phyloP scores from a whole-genome alignment of 1,140 invertebrate genomes.

The Drosophila parvula region DNA sequence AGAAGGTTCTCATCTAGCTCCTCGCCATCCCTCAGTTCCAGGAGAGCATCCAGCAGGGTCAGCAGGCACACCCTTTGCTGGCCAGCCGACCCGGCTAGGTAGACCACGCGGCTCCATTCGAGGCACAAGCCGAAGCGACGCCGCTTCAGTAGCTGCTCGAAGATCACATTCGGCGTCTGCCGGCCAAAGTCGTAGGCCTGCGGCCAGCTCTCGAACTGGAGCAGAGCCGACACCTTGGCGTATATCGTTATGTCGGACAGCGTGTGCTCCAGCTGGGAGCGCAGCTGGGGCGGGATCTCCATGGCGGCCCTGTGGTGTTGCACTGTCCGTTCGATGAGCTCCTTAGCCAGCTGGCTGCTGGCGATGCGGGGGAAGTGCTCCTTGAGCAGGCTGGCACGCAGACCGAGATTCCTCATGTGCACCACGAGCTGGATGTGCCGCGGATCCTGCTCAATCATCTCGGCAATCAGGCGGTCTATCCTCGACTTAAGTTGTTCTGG shows the following conservation, averaged over 20 bases:
- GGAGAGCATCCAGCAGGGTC: constrained; percentile 56
- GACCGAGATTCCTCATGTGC: constrained; percentile 67
- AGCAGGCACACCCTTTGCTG: constrained; percentile 63
- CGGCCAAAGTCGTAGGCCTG: constrained; percentile 84
- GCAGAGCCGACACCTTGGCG: constrained; percentile 81
- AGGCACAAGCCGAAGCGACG: constrained; percentile 87
- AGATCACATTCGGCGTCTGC: constrained; percentile 84
- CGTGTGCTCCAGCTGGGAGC: constrained; percentile 74
- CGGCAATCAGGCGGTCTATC: constrained; percentile 52
- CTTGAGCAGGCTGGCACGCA: constrained; percentile 76
- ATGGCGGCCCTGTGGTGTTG: constrained; percentile 60
- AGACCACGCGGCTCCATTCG: constrained; percentile 86
- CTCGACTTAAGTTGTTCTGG: neutral
- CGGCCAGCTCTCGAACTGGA: constrained; percentile 84
- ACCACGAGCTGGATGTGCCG: constrained; percentile 56
- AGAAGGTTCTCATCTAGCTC: constrained; percentile 84
- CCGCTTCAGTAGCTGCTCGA: constrained; percentile 84
- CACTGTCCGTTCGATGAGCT: constrained; percentile 73
- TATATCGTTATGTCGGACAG: constrained; percentile 85
- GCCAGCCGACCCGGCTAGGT: constrained; percentile 78
- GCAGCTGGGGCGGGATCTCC: constrained; percentile 66
- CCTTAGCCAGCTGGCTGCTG: constrained; percentile 68
- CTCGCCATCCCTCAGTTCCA: constrained; percentile 62
- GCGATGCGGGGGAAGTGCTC: constrained; percentile 79
- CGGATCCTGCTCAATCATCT: constrained; percentile 61